These are phyloP conservation scores for Lamprologus tigripictilis DNA, from an alignment of 2,113 vertebrate genomes.

Conservation along the genomic window DNA sequence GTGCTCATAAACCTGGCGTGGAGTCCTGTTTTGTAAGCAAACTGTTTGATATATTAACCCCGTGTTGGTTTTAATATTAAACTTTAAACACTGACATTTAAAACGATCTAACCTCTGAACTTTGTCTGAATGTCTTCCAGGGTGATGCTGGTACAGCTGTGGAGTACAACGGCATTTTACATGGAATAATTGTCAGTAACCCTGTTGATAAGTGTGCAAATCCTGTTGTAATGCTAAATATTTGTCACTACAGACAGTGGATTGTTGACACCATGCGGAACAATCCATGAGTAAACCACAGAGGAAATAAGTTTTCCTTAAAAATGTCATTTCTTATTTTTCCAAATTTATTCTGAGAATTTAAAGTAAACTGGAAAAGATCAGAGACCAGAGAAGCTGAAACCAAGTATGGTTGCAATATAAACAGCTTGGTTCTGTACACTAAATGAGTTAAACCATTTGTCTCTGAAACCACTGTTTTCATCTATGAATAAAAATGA, in stretches of 20 bases:
- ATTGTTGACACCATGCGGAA: neutral
- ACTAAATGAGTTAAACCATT: neutral
- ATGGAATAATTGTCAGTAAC: neutral
- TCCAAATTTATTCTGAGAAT: neutral
- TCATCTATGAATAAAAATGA: neutral
- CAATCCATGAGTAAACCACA: neutral
- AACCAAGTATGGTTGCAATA: neutral
- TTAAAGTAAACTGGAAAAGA: neutral
- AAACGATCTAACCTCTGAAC: neutral
- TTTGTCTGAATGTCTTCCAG: neutral
- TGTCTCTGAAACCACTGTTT: neutral
- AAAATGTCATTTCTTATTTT: neutral
- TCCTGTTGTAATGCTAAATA: neutral
- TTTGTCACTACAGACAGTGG: slow-evolving; percentile 12
- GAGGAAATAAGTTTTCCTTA: neutral
- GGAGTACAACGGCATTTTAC: neutral
- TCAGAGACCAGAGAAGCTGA: neutral
- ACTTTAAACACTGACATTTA: neutral
- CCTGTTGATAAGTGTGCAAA: neutral
- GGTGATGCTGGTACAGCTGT: slow-evolving; percentile 15
- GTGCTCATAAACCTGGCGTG: neutral
- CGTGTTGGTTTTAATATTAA: neutral
- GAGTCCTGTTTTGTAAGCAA: slow-evolving; percentile 14
- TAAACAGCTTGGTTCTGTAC: neutral
- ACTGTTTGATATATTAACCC: neutral